Evolutionary conservation across 2,113 vertebrate genomes (phyloP), one percentile per base, ranked within the genome.

Genomic region (Plecotus auritus): DNA sequence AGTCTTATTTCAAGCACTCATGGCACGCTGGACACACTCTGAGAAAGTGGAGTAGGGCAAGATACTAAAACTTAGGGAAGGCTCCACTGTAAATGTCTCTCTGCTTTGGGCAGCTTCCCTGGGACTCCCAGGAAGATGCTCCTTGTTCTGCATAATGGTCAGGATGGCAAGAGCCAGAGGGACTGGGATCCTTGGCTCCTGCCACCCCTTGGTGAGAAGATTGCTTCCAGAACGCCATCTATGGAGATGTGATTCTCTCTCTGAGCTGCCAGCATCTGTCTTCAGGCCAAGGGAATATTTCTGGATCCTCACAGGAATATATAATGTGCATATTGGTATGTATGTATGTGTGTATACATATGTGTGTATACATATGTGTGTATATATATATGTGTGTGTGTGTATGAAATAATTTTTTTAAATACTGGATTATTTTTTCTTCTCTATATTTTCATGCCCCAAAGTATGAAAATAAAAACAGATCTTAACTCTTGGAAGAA

Each of bases 391-490:
- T 76, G 45, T 76, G 9, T 76, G 42, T 76, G 32, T 85, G 45
- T 88, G 32, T 40, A 47, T 64, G 70, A 95, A 94, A 69, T 80
- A 82, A 49, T 72, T 90, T 91, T 93, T 76, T 51, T 0, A 70
- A 95, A 94, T 89, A 80, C 54, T 90, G 66, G 9, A 88, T 88
- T 89, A 93, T 85, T 86, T 88, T 92, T 94, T 69, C 88, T 87
- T 88, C 35, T 82, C 30, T 94, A 72, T 56, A 85, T 92, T 94
- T 96, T 78, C 85, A 87, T 81, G 64, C 26, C 92, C 84, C 37
- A 84, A 82, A 93, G 42, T 93, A 91, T 93, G 85, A 95, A 96
- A 96, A 94, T 93, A 91, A 95, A 93, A 95, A 83, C 66, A 84
- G 45, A 84, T 93, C 69, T 92, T 86, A 93, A 95, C 80, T 90